These are phyloP conservation scores for Leuciscus waleckii DNA, from an alignment of 2,797 vertebrate species.

Conservation along the genomic window DNA sequence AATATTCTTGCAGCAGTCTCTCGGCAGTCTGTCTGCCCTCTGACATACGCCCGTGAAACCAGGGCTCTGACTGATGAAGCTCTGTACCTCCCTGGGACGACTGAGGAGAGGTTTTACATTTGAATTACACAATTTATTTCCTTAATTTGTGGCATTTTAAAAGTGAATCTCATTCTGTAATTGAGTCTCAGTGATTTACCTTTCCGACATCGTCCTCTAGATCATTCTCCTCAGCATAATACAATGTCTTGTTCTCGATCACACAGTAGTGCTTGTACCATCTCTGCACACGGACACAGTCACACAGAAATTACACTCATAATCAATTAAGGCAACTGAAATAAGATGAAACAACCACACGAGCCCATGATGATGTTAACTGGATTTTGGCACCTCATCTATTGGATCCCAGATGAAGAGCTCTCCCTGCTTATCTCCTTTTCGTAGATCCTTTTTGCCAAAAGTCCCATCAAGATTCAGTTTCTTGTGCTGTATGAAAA, in stretches of 20 bases:
- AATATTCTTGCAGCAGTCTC: conserved; percentile 89
- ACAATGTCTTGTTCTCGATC: conserved; percentile 89
- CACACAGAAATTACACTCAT: conserved; percentile 5
- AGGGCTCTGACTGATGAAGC: conserved; percentile 85
- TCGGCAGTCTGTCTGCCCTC: conserved; percentile 88
- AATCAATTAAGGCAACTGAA: not conserved
- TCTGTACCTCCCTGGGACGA: conserved; percentile 71
- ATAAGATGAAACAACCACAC: not conserved
- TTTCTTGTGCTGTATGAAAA: conserved; percentile 89
- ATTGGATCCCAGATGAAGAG: conserved; percentile 96
- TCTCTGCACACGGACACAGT: conserved; percentile 73
- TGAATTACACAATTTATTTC: not conserved
- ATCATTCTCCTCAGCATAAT: conserved; percentile 92
- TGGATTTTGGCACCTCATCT: conserved; percentile 83
- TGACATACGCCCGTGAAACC: conserved; percentile 90
- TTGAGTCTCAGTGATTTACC: conserved; percentile 60
- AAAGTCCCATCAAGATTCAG: conserved; percentile 84
- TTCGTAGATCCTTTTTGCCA: conserved; percentile 81
- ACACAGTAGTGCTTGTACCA: conserved; percentile 96
- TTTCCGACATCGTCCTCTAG: conserved; percentile 79
- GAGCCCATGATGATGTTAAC: not conserved
- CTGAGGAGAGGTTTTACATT: not conserved
- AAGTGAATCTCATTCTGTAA: not conserved
- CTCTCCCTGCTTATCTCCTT: conserved; percentile 87
- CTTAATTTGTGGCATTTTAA: not conserved